phyloP scores from a whole-genome alignment of 2,888 invertebrate species.

The Volucella bombylans region DNA sequence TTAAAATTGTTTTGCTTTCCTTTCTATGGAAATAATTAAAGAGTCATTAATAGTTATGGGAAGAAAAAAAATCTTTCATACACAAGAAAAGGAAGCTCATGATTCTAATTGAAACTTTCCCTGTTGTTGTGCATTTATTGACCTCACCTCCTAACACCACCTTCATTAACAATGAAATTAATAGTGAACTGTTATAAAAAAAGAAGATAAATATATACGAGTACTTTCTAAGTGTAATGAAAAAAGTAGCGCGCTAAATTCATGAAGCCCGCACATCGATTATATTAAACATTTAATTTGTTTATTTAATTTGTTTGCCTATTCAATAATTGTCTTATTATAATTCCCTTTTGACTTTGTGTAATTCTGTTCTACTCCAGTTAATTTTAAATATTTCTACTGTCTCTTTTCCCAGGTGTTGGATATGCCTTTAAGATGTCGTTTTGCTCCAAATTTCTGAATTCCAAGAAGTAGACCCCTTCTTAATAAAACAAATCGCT shows the following conservation, averaged over 20 bases:
- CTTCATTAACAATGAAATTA: conserved; percentile 47
- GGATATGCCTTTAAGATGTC: conserved; percentile 56
- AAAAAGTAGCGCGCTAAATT: too few relatives aligned
- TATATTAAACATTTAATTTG: conserved; percentile 31
- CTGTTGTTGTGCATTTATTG: conserved; percentile 21
- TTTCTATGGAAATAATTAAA: conserved; percentile 30
- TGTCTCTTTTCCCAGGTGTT: background rate
- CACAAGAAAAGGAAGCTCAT: conserved; percentile 29
- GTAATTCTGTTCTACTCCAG: conserved; percentile 12
- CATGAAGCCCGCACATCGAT: too few relatives aligned
- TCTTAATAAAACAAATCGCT: conserved; percentile 23
- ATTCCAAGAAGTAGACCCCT: conserved; percentile 6
- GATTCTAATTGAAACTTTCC: conserved; percentile 48
- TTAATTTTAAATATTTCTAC: background rate
- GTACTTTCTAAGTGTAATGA: background rate
- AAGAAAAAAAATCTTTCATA: conserved; percentile 1
- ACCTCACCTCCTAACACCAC: conserved; percentile 6
- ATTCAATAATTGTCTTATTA: conserved; percentile 70
- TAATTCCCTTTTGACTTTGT: background rate
- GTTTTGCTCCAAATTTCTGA: conserved; percentile 41
- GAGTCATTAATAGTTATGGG: conserved; percentile 19
- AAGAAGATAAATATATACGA: too few relatives aligned
- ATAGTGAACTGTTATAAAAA: conserved; percentile 22
- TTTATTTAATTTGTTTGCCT: conserved; percentile 64
- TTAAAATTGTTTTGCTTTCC: conserved; percentile 27